Evolutionary conservation across 2,113 vertebrate species (phyloP), one percentile per base, ranked within the genome.

Genomic region (Patagioenas fasciata): DNA sequence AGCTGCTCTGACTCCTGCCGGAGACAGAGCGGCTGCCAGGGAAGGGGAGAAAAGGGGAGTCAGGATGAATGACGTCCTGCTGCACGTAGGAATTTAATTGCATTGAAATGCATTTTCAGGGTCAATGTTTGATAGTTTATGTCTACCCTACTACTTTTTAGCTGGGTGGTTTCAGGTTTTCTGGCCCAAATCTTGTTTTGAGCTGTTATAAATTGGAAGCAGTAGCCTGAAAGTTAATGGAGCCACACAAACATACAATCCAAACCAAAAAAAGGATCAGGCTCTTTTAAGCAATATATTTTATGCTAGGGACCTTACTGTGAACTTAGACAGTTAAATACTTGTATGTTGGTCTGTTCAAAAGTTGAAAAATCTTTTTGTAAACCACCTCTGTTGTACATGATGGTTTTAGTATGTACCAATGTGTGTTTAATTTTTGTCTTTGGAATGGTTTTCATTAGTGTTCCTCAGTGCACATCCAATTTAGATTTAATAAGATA

Each of bases 401-500:
- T 42, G 38, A 85, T 56, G 64, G 15, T 70, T 92, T 95, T 96
- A 50, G 87, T 92, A 65, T 50, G 18, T 53, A 66, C 31, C 20
- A 90, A 62, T 0, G 0, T 93, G 96, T 74, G 88, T 74, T 93
- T 92, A 78, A 92, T 61, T 94, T 85, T 87, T 91, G 57, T 70
- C 75, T 71, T 93, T 86, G 82, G 85, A 92, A 96, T 88, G 75
- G 91, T 97, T 95, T 31, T 5, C 85, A 85, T 97, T 96, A 96
- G 40, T 81, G 32, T 81, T 96, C 75, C 77, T 93, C 86, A n/a
- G 32, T 60, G 81, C 54, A 88, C 53, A 93, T 91, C 91, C 92
- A 94, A 69, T 89, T 95, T 96, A 94, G 75, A 86, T 96, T 97
- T 91, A 96, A 96, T 92, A 96, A 97, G 93, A 95, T 69, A 93